These are phyloP conservation scores for Pelobates fuscus DNA, from an alignment of 2,113 vertebrate genomes.

Conservation along the genomic window DNA sequence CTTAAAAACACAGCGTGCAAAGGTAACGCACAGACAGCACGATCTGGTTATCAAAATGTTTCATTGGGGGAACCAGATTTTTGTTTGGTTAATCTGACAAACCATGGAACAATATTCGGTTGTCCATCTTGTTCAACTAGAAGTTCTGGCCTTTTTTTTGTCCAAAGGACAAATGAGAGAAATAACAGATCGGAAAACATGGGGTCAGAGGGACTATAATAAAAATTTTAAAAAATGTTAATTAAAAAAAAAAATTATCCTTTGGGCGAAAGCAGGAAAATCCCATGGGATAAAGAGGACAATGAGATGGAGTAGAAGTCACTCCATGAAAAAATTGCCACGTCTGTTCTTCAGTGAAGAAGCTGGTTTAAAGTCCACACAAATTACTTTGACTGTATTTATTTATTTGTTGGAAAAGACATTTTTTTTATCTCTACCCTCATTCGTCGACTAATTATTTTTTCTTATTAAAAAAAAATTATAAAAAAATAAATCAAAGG, in stretches of 20 bases:
- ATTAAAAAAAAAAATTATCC: no score
- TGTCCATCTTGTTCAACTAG: no score
- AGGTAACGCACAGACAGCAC: conserved; percentile 52
- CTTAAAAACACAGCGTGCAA: conserved; percentile 75
- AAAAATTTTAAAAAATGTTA: conserved; percentile 35
- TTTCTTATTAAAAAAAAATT: conserved; percentile 71
- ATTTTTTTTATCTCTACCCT: conserved; percentile 84
- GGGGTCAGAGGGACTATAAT: conserved; percentile 67
- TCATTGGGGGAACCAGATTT: conserved; percentile 73
- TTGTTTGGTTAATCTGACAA: conserved; percentile 64
- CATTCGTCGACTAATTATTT: conserved; percentile 86
- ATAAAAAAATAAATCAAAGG: conserved; percentile 18
- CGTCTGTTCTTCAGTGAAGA: conserved; percentile 86
- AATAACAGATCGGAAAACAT: conserved; percentile 49
- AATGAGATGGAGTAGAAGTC: conserved; percentile 71
- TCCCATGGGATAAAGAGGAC: neutral
- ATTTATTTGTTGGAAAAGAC: conserved; percentile 84
- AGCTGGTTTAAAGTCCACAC: conserved; percentile 82
- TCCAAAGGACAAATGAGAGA: conserved; percentile 77
- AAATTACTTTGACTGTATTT: conserved; percentile 82
- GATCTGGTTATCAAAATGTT: conserved; percentile 81
- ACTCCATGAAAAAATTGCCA: conserved; percentile 78
- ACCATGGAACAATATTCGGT: no score
- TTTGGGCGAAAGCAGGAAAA: no score
- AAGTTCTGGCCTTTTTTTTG: conserved; percentile 68